These are phyloP conservation scores for Melolontha melolontha DNA, from an alignment of 2,888 invertebrate species.

Conservation along the genomic window DNA sequence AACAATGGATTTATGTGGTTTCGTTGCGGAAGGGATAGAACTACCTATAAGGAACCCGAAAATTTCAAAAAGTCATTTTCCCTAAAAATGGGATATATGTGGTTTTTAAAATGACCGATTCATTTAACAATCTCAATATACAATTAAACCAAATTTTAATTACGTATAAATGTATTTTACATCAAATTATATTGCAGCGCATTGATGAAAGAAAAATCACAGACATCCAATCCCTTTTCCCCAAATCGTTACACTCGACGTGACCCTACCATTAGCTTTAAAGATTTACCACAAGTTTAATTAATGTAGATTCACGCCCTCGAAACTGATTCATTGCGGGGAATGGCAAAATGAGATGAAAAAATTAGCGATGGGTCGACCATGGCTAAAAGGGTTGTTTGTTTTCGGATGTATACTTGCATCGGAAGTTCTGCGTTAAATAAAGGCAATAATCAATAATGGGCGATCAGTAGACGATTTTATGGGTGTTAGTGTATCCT, in stretches of 20 bases:
- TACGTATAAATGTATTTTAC: too few species aligned
- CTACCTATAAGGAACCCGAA: too few species aligned
- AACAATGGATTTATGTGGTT: too few species aligned
- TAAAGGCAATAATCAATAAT: constrained; percentile 57
- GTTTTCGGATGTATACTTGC: constrained; percentile 55
- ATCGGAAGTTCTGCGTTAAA: constrained; percentile 47
- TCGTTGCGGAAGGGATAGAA: too few species aligned
- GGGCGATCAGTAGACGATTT: constrained; percentile 50
- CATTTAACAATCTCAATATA: too few species aligned
- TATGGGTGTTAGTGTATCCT: constrained; percentile 51
- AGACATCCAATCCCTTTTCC: too few species aligned
- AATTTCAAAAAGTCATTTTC: too few species aligned
- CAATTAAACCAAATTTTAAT: too few species aligned
- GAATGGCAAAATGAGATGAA: constrained; percentile 4
- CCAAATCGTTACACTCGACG: neutral
- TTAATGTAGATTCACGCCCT: constrained; percentile 31
- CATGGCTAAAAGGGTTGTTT: constrained; percentile 46
- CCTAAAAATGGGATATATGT: too few species aligned
- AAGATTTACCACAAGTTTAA: constrained; percentile 30
- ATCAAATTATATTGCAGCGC: neutral
- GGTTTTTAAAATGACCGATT: too few species aligned
- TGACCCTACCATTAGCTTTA: constrained; percentile 14
- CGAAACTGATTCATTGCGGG: neutral
- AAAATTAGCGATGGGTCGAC: constrained; percentile 10
- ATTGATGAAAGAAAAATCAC: too few species aligned